Evolutionary conservation across 2,888 invertebrate genomes (phyloP).

Genomic region (Lochmaea capreae): DNA sequence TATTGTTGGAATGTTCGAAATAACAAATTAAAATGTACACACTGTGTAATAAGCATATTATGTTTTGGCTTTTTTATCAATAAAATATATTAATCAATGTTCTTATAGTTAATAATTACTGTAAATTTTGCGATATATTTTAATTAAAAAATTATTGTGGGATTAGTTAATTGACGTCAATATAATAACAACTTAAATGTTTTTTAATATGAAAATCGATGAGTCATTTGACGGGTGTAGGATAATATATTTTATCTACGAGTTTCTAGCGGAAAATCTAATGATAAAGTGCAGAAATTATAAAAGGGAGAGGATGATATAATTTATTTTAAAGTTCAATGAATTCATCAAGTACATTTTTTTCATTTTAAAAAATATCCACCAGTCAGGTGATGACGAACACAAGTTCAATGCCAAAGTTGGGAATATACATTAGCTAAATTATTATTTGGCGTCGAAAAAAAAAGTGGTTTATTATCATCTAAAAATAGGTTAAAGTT

Average conservation of each 20-base stretch:
- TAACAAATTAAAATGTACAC: too few relatives aligned
- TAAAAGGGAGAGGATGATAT: too few relatives aligned
- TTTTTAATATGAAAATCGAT: background rate
- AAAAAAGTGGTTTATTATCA: background rate
- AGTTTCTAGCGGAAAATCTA: too few relatives aligned
- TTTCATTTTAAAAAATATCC: too few relatives aligned
- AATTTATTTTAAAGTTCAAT: background rate
- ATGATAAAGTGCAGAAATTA: too few relatives aligned
- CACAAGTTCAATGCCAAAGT: background rate
- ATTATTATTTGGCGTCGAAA: background rate
- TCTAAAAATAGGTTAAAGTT: background rate
- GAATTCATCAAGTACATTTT: too few relatives aligned
- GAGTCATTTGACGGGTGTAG: background rate
- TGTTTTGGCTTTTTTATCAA: too few relatives aligned
- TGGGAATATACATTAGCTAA: background rate
- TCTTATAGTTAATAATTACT: background rate
- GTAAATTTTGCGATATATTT: background rate
- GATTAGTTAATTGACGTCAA: conserved; percentile 5
- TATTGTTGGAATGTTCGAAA: too few relatives aligned
- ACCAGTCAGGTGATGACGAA: background rate
- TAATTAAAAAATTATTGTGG: background rate
- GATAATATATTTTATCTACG: too few relatives aligned
- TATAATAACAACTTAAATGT: background rate
- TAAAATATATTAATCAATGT: background rate
- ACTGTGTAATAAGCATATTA: too few relatives aligned